Conservation (phyloP, 2,888 invertebrate genomes). For the Drosophila koepferae region DNA sequence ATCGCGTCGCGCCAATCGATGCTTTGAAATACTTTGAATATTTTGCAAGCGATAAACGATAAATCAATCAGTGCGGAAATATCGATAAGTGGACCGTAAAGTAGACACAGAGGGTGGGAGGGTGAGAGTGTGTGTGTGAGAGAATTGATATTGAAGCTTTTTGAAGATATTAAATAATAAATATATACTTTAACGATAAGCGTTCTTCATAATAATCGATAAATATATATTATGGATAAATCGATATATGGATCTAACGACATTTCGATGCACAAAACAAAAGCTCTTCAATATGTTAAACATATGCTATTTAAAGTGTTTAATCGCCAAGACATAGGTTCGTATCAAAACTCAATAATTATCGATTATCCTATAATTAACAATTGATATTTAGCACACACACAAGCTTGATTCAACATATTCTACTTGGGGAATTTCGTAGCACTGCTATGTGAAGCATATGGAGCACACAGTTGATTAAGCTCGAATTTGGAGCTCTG, state of each 20-base stretch:
- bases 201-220: neutral
- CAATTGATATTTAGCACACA: neutral
- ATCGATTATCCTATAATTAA: neutral
- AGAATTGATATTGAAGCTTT: no score
- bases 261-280: no score
- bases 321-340: no score
- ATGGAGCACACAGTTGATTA: neutral
- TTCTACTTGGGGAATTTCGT: neutral
- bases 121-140: neutral
- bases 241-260: no score
- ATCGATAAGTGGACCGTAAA: constrained; percentile 1
- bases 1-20: constrained; percentile 8
- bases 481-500: neutral
- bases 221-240: neutral
- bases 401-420: no score
- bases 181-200: no score
- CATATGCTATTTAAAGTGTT: no score
- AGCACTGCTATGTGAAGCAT: neutral
- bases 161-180: no score
- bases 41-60: constrained; percentile 19
- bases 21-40: constrained; percentile 17
- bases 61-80: constrained; percentile 8
- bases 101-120: neutral
- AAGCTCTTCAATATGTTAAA: no score
- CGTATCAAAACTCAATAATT: neutral